phyloP scores from a whole-genome alignment of 2,888 invertebrate genomes.

The Dicyrtomina minuta region DNA sequence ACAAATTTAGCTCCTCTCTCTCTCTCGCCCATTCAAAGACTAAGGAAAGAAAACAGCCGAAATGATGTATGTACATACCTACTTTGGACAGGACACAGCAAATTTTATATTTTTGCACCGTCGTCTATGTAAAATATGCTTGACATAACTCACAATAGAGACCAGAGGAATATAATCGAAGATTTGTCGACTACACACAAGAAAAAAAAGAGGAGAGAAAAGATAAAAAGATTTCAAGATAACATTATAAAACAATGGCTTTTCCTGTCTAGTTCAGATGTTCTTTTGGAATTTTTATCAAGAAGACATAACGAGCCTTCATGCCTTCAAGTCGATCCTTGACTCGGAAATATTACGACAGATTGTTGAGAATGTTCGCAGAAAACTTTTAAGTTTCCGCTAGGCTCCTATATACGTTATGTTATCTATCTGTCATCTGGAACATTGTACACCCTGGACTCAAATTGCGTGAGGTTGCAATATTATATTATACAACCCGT shows the following conservation, averaged over 20 bases:
- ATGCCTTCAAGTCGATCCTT: conserved; percentile 23
- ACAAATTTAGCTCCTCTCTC: too few relatives aligned
- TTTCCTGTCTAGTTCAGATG: conserved; percentile 19
- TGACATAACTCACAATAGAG: neutral
- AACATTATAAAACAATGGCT: conserved; percentile 28
- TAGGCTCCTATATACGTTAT: conserved; percentile 22
- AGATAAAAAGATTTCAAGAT: conserved; percentile 7
- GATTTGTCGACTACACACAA: too few relatives aligned
- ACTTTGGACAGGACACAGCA: too few relatives aligned
- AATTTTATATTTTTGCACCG: too few relatives aligned
- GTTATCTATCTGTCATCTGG: conserved; percentile 29
- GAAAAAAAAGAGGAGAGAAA: too few relatives aligned
- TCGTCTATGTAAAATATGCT: neutral
- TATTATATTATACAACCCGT: too few relatives aligned
- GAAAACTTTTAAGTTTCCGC: conserved; percentile 26
- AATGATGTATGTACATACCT: too few relatives aligned
- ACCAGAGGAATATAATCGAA: neutral
- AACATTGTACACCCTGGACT: neutral
- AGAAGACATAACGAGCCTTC: conserved; percentile 24
- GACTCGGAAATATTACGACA: conserved; percentile 29
- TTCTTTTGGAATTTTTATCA: conserved; percentile 28
- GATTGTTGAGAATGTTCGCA: conserved; percentile 25
- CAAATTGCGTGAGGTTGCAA: too few relatives aligned
- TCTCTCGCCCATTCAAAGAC: too few relatives aligned
- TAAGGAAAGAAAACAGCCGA: too few relatives aligned